Evolutionary conservation across 2,888 invertebrate species (phyloP).

Genomic region (Autographa gamma): DNA sequence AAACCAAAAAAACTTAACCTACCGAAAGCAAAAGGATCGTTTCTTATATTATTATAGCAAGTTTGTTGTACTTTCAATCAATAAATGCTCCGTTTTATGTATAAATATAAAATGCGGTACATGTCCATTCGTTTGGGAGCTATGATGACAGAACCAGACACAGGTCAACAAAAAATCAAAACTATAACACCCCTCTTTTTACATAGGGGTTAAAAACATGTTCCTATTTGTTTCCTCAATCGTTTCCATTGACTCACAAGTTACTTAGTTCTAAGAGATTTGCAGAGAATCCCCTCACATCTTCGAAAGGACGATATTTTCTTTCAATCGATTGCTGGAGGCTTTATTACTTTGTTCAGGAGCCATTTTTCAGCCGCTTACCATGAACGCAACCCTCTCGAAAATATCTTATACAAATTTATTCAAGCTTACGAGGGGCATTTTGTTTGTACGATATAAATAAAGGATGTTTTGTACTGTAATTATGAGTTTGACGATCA

Average conservation of each 20-base stretch:
- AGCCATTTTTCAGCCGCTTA: conserved; percentile 67
- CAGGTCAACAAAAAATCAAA: too few species aligned
- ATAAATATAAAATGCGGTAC: too few species aligned
- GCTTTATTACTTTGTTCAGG: conserved; percentile 65
- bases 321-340: conserved; percentile 60
- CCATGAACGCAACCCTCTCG: conserved; percentile 61
- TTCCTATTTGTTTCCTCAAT: conserved; percentile 36
- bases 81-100: too few species aligned
- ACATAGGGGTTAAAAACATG: background rate
- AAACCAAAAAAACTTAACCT: too few species aligned
- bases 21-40: too few species aligned
- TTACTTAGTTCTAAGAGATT: conserved; percentile 39
- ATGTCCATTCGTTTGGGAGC: too few species aligned
- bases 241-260: conserved; percentile 27
- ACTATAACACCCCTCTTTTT: too few species aligned
- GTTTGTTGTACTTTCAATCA: too few species aligned
- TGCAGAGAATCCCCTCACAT: conserved; percentile 31
- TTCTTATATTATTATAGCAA: too few species aligned
- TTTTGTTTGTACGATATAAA: conserved; percentile 62
- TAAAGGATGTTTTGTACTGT: conserved; percentile 16
- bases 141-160: too few species aligned
- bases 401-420: conserved; percentile 68
- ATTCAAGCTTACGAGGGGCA: conserved; percentile 64
- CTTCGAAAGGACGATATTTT: conserved; percentile 56
- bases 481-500: background rate